Evolutionary conservation across 30 jellyfish, hydroid and myxozoan species (phyloP).

Genomic region (Turritopsis dohrnii): DNA sequence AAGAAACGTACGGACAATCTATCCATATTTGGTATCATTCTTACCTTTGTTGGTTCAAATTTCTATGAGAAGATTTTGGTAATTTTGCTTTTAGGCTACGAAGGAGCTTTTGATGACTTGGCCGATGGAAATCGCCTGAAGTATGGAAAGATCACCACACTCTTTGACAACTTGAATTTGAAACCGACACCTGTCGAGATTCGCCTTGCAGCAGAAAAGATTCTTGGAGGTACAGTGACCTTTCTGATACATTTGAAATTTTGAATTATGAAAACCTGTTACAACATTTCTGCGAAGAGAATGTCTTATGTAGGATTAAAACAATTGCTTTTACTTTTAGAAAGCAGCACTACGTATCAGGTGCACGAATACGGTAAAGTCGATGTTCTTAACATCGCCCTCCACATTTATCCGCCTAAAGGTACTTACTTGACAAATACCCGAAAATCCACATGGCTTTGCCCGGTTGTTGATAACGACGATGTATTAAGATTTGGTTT

Average conservation of each 20-base stretch:
- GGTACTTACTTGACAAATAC: slow-evolving; percentile 73
- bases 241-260: no score
- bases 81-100: slow-evolving; percentile 13
- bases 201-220: slow-evolving; percentile 9
- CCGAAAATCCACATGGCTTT: slow-evolving; percentile 87
- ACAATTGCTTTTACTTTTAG: background rate
- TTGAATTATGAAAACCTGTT: background rate
- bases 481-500: slow-evolving; percentile 51
- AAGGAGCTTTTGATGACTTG: slow-evolving; percentile 6
- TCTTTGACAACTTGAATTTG: slow-evolving; percentile 20
- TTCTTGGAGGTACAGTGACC: background rate
- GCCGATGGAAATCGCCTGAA: background rate
- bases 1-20: background rate
- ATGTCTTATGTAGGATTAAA: no score
- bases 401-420: slow-evolving; percentile 70
- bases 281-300: background rate
- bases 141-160: background rate
- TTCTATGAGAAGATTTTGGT: background rate
- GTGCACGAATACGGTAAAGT: slow-evolving; percentile 47
- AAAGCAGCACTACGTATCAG: background rate
- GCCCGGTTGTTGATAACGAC: slow-evolving; percentile 74
- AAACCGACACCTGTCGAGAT: slow-evolving; percentile 21
- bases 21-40: background rate
- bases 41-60: no score
- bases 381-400: slow-evolving; percentile 62